Conservation (phyloP, 2,113 vertebrate genomes). For the Callipepla squamata region DNA sequence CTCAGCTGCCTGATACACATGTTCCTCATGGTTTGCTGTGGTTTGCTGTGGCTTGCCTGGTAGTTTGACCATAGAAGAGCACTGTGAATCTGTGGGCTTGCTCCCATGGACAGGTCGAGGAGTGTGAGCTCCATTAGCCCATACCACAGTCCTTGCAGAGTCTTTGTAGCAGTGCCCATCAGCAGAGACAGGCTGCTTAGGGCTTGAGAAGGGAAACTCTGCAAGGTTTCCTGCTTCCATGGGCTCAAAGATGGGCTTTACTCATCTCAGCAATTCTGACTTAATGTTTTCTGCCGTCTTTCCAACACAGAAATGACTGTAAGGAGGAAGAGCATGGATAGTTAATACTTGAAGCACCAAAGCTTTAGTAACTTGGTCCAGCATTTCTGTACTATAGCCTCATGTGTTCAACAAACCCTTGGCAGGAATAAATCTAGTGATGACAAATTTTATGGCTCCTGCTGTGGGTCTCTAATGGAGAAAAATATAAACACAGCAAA, state of each 20-base stretch:
- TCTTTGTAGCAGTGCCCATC: background rate
- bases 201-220: background rate
- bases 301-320: background rate
- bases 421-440: background rate
- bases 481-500: conserved; percentile 31
- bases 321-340: background rate
- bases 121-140: accelerated
- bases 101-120: accelerated
- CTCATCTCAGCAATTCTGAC: background rate
- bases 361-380: background rate
- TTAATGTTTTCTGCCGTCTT: background rate
- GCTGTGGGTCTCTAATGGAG: conserved; percentile 22
- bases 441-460: background rate
- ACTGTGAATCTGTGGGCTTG: background rate
- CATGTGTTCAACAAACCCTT: background rate
- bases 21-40: background rate
- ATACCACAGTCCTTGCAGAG: background rate
- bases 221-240: background rate
- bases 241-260: background rate
- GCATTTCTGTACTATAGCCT: background rate
- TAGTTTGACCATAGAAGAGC: background rate
- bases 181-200: accelerated
- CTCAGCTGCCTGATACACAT: background rate
- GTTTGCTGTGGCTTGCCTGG: background rate
- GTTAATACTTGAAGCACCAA: background rate